Conservation (phyloP, 2,797 vertebrate genomes). For the Sebastes nivosus region DNA sequence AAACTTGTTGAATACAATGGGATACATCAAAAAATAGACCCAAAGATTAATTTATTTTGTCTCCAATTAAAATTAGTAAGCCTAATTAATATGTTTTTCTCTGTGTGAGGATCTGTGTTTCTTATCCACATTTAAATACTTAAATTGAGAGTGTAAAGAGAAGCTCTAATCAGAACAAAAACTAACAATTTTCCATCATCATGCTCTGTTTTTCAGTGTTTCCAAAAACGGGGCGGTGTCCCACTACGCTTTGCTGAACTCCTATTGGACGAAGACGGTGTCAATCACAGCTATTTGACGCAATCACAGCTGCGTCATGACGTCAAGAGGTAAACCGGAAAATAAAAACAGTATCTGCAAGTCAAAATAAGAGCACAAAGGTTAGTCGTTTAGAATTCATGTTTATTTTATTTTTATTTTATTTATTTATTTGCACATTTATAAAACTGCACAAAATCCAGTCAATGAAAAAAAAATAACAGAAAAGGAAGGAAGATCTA, state of each 20-base stretch:
- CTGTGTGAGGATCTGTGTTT: neutral
- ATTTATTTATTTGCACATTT: too few species aligned
- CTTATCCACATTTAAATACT: neutral
- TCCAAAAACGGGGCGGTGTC: slow-evolving; percentile 37
- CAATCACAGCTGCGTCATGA: slow-evolving; percentile 54
- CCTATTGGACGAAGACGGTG: slow-evolving; percentile 69
- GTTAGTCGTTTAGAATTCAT: fast-evolving
- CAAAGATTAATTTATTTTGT: neutral
- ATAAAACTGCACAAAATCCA: too few species aligned
- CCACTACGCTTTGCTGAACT: slow-evolving; percentile 24
- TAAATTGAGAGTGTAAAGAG: neutral
- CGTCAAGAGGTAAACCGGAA: slow-evolving; percentile 38
- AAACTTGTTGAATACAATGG: neutral
- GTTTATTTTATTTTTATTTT: too few species aligned
- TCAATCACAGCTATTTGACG: slow-evolving; percentile 65
- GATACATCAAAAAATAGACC: neutral
- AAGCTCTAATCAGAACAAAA: slow-evolving; percentile 15
- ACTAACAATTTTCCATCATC: slow-evolving; percentile 12
- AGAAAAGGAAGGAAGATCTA: too few species aligned
- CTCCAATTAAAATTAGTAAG: neutral
- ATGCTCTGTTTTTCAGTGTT: slow-evolving; percentile 53
- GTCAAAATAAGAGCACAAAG: slow-evolving; percentile 43
- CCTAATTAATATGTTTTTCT: neutral
- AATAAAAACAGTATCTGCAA: fast-evolving
- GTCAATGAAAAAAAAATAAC: too few species aligned